Base-by-base conservation (phyloP, 2,888 invertebrate species). In the Ephialtes manifestator region DNA sequence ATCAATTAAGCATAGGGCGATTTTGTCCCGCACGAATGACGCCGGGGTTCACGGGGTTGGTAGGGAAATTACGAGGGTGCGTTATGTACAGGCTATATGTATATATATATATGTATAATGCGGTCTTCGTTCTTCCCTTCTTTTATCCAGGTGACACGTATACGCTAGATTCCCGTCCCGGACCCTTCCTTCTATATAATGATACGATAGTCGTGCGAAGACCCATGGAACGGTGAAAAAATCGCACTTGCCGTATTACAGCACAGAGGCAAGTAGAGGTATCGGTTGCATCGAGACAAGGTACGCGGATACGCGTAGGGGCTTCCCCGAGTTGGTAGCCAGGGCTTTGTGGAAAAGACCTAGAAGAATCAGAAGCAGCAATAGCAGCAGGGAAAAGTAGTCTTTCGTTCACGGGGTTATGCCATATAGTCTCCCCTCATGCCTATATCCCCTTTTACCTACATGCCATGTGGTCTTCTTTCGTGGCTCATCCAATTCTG, bases 241-340 rank as follows among this genome's bases (percentile, higher is more conserved):
- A 78, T 81, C 80, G 85, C 75, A 81, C 81, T 82, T 81, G 63
- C 75, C 83, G 81, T 82, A n/a, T n/a, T n/a, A 81, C 77, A 75
- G 78, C 51, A 65, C 46, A 55, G 78, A 72, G 72, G 55, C 72
- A 65, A 72, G 81, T 71, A 81, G 51, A 87, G 89, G 89, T 91
- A 91, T 90, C 90, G 88, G 90, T 91, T 90, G 90, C 91, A 89
- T 86, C n/a, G n/a, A n/a, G 83, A 87, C 72, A 83, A 77, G 76
- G 72, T 74, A 63, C 76, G 76, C 58, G 85, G 72, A 78, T 81
- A 81, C 79, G 82, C 75, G 71, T 76, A 86, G 86, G 88, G 91
- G 91, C 91, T 91, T 91, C 91, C 81, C 87, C 83, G 74, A 87
- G 79, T 86, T 65, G 43, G 82, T 72, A 72, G 70, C 79, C 68